Percentiles rank a stretch among this genome's conserved stretches.
phyloP scores from a whole-genome alignment of 2,797 vertebrate species.

The Melanotaenia trifasciata region DNA sequence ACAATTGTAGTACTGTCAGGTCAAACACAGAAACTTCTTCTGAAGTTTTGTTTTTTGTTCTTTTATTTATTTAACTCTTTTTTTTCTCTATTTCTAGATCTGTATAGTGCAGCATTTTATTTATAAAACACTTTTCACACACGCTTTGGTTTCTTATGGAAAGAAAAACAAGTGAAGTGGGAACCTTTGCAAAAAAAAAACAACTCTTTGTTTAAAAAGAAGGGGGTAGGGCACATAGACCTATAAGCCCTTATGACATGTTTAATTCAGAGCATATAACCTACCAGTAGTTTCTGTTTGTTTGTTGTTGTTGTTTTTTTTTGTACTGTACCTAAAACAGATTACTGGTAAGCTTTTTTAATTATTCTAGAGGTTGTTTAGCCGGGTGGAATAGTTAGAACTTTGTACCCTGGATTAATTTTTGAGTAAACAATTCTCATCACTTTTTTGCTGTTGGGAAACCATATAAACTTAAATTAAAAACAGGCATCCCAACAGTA shows the following conservation, averaged over 20 bases:
- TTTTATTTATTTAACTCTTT: too few species aligned
- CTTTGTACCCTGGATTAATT: not conserved
- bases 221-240: slow-evolving; percentile 4
- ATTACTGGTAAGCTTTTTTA: slow-evolving; percentile 30
- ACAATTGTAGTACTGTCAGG: too few species aligned
- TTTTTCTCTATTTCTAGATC: not conserved
- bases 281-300: slow-evolving; percentile 37
- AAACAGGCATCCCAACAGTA: too few species aligned
- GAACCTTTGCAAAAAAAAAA: slow-evolving; percentile 27
- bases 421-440: not conserved
- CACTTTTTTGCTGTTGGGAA: not conserved
- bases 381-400: not conserved
- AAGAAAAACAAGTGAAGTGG: slow-evolving; percentile 41
- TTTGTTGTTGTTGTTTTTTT: not conserved
- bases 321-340: slow-evolving; percentile 24
- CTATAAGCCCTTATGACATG: slow-evolving; percentile 59
- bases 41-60: too few species aligned
- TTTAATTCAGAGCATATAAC: slow-evolving; percentile 60
- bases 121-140: slow-evolving; percentile 43
- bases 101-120: not conserved
- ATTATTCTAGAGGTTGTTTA: not conserved
- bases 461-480: too few species aligned
- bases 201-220: slow-evolving; percentile 33
- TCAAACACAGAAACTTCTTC: not conserved
- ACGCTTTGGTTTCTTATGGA: slow-evolving; percentile 55